Evolutionary conservation across 2,888 invertebrate species (phyloP), one percentile per base, ranked within the genome.

Genomic region (Petrolisthes manimaculis): DNA sequence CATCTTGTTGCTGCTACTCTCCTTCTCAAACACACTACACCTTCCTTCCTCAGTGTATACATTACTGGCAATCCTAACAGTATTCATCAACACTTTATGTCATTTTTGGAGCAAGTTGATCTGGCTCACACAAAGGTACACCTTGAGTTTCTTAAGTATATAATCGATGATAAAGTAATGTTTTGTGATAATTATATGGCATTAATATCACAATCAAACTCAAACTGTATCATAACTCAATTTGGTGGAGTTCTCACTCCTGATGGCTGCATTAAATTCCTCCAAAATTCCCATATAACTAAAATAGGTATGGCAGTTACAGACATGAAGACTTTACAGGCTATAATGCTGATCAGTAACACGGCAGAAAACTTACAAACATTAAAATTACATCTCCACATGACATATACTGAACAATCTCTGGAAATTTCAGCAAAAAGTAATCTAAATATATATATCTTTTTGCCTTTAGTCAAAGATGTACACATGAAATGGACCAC

Each of bases 171-270:
- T 21, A 71, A 71, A 6, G 21, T n/a, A n/a, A 37, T 37, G 18
- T 61, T n/a, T 21, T 69, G 9, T 21, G 83, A 83, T 67, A 6
- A 54, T 1, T 61, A 67, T 37, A 21, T 87, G n/a, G 53, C 71
- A 24, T 53, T 37, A 5, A 54, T 79, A 4, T 83, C 54, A 69
- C 53, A 24, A 3, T 12, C 75, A 4, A 24, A 51, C 14, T 54
- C 87, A 51, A 12, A n/a, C 54, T 86, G 86, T n/a, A 18, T 3
- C 21, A 51, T 86, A 18, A 0, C 51, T 14, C 5, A 37, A 6
- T 81, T 86, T n/a, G n/a, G 9, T n/a, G 86, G 86, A 12, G 12
- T 14, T 4, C 61, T 86, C 24, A 86, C 71, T n/a, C 51, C 55
- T 14, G 81, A 81, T 24, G 86, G 86, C 0, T 86, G 75, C 75